phyloP scores from a whole-genome alignment of 2,888 invertebrate genomes.

The Aromia moschata region DNA sequence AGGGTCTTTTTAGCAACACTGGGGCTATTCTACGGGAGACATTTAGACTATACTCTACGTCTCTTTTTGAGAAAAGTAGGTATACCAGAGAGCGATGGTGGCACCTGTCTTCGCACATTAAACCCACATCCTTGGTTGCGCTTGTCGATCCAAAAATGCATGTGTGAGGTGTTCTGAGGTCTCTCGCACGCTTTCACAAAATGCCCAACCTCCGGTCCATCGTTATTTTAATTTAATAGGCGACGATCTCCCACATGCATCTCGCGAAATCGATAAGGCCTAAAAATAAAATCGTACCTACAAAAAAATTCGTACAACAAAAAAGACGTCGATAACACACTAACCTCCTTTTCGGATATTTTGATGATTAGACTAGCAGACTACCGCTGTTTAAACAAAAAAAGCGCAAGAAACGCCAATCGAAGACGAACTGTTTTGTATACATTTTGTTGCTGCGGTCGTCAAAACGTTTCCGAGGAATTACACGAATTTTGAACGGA shows the following conservation, averaged over 20 bases:
- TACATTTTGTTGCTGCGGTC: slow-evolving; percentile 11
- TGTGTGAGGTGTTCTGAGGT: slow-evolving; percentile 54
- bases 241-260: neutral
- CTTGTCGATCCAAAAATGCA: slow-evolving; percentile 92
- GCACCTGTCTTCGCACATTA: slow-evolving; percentile 75
- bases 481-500: neutral
- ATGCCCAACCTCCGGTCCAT: neutral
- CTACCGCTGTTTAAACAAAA: neutral
- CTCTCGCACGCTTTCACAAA: neutral
- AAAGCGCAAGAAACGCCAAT: neutral
- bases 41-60: no score
- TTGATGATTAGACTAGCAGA: neutral
- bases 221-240: neutral
- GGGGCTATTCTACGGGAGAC: no score
- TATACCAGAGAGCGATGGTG: slow-evolving; percentile 70
- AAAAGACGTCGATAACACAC: no score
- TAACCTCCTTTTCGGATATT: neutral
- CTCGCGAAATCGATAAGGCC: neutral
- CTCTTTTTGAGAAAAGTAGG: slow-evolving; percentile 5
- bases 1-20: no score
- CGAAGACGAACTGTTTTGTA: slow-evolving; percentile 10
- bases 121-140: slow-evolving; percentile 80
- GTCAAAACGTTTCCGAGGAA: neutral
- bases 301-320: neutral
- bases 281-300: slow-evolving; percentile 1